Conservation (phyloP, 2,888 invertebrate genomes). For the Macrosoma leucophasiata region DNA sequence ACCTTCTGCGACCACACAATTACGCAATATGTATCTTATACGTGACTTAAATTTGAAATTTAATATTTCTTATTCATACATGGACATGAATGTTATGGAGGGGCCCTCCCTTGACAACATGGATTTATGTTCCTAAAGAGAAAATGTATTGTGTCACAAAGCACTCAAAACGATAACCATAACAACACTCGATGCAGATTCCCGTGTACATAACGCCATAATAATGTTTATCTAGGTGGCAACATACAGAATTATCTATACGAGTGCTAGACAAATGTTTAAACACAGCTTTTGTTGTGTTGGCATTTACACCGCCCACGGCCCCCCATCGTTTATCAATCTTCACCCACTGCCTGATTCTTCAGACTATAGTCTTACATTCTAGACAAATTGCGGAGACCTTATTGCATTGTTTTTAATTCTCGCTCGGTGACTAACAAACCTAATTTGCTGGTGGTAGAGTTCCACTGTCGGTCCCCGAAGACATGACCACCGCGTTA, state of each 20-base stretch:
- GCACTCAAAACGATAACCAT: constrained; percentile 19
- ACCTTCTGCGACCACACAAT: too few relatives aligned
- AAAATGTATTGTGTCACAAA: constrained; percentile 22
- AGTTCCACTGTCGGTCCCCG: too few relatives aligned
- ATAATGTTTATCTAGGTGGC: constrained; percentile 44
- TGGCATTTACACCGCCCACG: constrained; percentile 43
- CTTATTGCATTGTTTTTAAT: too few relatives aligned
- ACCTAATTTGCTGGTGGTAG: too few relatives aligned
- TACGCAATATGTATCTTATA: too few relatives aligned
- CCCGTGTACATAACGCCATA: constrained; percentile 33
- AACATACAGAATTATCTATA: constrained; percentile 46
- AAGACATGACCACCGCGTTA: too few relatives aligned
- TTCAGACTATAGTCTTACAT: too few relatives aligned
- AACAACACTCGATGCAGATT: constrained; percentile 24
- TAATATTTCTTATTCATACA: too few relatives aligned
- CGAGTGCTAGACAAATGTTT: constrained; percentile 54
- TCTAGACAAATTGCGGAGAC: too few relatives aligned
- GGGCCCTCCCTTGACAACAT: constrained; percentile 15
- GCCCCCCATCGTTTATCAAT: constrained; percentile 44
- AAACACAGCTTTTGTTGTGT: constrained; percentile 35
- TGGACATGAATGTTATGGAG: too few relatives aligned
- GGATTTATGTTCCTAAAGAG: constrained; percentile 18
- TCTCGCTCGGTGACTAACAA: too few relatives aligned
- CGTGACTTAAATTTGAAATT: too few relatives aligned
- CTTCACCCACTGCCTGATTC: constrained; percentile 36